Percentiles rank a stretch among this genome's conserved stretches.
phyloP scores from a whole-genome alignment of 2,113 vertebrate genomes.

The Hyla sarda region DNA sequence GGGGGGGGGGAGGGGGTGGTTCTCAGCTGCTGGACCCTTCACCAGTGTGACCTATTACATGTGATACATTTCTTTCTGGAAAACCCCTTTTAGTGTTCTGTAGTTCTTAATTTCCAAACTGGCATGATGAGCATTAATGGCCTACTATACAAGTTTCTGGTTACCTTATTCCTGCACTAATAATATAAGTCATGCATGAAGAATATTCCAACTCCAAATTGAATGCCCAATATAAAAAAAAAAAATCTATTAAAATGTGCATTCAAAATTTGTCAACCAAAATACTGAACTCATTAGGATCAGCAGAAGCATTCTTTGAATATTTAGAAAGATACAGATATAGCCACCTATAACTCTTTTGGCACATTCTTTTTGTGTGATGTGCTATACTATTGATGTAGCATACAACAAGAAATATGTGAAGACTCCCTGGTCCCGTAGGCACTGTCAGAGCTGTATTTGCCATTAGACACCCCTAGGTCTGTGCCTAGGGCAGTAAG shows the following conservation, averaged over 20 bases:
- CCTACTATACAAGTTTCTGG: not conserved
- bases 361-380: too few species aligned
- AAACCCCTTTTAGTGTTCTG: not conserved
- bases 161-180: not conserved
- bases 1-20: too few species aligned
- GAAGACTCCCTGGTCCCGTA: too few species aligned
- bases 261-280: not conserved
- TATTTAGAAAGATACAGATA: not conserved
- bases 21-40: not conserved
- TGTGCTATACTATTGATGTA: too few species aligned
- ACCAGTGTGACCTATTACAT: not conserved
- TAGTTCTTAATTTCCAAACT: not conserved
- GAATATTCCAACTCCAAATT: not conserved
- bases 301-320: not conserved
- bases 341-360: too few species aligned
- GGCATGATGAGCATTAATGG: not conserved
- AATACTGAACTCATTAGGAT: not conserved
- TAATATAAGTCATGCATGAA: not conserved
- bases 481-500: too few species aligned
- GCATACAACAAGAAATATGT: too few species aligned
- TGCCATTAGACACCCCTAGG: too few species aligned
- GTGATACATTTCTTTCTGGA: not conserved
- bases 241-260: too few species aligned
- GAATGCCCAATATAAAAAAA: not conserved
- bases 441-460: too few species aligned